Conservation (phyloP, 2,113 vertebrate genomes). For the Bostrychus sinensis region DNA sequence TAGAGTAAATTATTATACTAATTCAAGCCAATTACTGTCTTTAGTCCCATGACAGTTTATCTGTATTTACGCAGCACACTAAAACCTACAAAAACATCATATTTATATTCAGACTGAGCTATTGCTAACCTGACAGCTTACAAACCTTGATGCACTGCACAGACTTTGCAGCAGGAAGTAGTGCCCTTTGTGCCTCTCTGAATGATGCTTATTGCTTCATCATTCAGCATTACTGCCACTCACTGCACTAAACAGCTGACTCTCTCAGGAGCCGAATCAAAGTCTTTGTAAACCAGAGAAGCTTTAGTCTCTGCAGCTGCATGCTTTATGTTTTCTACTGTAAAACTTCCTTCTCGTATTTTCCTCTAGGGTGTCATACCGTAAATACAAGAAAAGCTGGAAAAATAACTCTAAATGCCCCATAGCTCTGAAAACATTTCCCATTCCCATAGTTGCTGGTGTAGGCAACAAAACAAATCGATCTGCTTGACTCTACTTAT, state of each 20-base stretch:
- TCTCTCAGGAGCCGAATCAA: slow-evolving; percentile 18
- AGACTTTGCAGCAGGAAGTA: slow-evolving; percentile 3
- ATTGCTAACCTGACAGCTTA: not conserved
- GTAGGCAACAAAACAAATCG: slow-evolving; percentile 28
- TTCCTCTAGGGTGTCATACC: not conserved
- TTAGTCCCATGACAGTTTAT: too few species aligned
- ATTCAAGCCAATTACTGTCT: too few species aligned
- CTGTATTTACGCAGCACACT: too few species aligned
- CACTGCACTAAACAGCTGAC: slow-evolving; percentile 25
- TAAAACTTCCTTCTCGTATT: slow-evolving; percentile 14
- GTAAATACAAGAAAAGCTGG: not conserved
- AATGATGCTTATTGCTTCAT: slow-evolving; percentile 24
- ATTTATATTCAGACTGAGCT: not conserved
- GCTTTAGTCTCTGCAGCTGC: slow-evolving; percentile 32
- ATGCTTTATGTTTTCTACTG: not conserved
- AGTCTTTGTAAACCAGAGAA: slow-evolving; percentile 18
- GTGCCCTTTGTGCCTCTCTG: slow-evolving; percentile 6
- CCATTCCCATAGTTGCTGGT: slow-evolving; percentile 14
- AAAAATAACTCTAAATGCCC: slow-evolving; percentile 12
- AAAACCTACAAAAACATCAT: not conserved
- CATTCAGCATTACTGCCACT: slow-evolving; percentile 16
- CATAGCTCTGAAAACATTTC: not conserved
- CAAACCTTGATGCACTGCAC: not conserved
- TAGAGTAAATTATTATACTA: too few species aligned
- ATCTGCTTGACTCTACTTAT: slow-evolving; percentile 14